phyloP scores from a whole-genome alignment of 1,140 invertebrate genomes.

The Lepidurus arcticus region DNA sequence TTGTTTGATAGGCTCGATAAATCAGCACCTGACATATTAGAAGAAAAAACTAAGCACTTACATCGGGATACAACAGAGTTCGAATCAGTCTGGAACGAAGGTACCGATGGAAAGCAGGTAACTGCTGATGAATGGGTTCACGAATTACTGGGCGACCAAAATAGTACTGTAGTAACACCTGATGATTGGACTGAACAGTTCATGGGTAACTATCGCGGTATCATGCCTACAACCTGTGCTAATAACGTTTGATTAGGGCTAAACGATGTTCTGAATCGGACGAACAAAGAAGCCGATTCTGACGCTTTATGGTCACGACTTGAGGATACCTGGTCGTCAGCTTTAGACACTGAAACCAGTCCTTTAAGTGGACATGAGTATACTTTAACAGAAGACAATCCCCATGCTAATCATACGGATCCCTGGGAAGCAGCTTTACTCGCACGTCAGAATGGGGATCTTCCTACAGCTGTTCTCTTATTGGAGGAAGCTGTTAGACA shows the following conservation, averaged over 20 bases:
- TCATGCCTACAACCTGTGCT: not conserved
- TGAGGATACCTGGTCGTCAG: constrained; percentile 29
- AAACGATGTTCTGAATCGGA: not conserved
- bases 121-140: not conserved
- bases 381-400: constrained; percentile 77
- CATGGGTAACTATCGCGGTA: not conserved
- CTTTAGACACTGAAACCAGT: constrained; percentile 20
- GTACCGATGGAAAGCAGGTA: not conserved
- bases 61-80: not conserved
- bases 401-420: constrained; percentile 71
- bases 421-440: constrained; percentile 79
- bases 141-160: not conserved
- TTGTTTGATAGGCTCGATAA: not conserved
- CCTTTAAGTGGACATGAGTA: constrained; percentile 56
- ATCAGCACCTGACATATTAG: not conserved
- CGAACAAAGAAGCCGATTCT: not conserved
- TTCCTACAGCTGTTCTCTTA: constrained; percentile 89
- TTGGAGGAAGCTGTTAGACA: constrained; percentile 94
- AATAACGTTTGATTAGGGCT: not conserved
- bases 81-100: not conserved
- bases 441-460: constrained; percentile 74
- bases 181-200: not conserved
- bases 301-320: constrained; percentile 35
- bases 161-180: not conserved
- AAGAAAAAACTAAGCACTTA: not conserved